Percentiles rank a stretch among this genome's conserved stretches.
phyloP scores from a whole-genome alignment of 1,140 invertebrate genomes.

The Epicauta chinensis region DNA sequence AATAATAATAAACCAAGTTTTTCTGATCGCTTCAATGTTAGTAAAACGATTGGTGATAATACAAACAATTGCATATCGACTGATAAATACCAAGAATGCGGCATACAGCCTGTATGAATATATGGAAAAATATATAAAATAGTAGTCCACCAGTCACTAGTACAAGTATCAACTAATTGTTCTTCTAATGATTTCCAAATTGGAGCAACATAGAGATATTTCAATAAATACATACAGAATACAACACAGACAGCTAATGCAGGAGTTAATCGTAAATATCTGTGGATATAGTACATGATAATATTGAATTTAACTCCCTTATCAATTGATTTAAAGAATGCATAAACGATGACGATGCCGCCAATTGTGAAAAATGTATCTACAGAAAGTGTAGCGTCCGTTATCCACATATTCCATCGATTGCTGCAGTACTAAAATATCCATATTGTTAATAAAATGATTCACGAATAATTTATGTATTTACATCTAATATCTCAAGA shows the following conservation, averaged over 20 bases:
- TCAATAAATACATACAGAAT: constrained; percentile 3
- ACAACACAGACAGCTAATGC: constrained; percentile 8
- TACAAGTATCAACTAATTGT: constrained; percentile 35
- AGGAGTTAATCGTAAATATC: constrained; percentile 43
- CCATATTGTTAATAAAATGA: too few species aligned
- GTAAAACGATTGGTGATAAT: constrained; percentile 13
- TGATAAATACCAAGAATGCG: constrained; percentile 17
- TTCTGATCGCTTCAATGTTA: neutral
- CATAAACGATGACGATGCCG: constrained; percentile 53
- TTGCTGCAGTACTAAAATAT: neutral
- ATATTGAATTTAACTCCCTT: constrained; percentile 38
- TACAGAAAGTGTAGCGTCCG: constrained; percentile 41
- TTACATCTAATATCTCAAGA: too few species aligned
- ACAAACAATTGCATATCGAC: constrained; percentile 20
- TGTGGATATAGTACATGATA: constrained; percentile 49
- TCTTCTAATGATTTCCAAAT: constrained; percentile 32
- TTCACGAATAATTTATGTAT: too few species aligned
- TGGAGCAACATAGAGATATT: constrained; percentile 43
- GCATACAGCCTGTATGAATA: constrained; percentile 11
- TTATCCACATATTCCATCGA: neutral
- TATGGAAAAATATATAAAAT: constrained; percentile 48
- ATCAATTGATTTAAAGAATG: constrained; percentile 46
- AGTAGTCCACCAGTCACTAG: constrained; percentile 48
- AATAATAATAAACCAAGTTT: constrained; percentile 2
- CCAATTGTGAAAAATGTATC: constrained; percentile 55